Evolutionary conservation across 2,888 invertebrate genomes (phyloP), one percentile per base, ranked within the genome.

Genomic region (Sminthurinus aureus): DNA sequence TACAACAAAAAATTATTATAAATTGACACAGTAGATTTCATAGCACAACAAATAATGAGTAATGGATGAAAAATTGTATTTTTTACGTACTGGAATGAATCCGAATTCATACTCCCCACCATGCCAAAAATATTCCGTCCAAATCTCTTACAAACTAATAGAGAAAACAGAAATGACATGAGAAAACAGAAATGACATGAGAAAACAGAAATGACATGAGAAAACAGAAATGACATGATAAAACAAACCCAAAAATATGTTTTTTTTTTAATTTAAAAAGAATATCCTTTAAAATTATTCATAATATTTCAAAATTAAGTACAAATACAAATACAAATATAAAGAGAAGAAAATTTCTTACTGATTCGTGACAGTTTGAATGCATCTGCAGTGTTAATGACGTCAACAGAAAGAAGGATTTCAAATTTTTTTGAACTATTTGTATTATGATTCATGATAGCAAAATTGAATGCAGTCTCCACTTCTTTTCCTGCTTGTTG

Each of bases 361-460:
- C 97, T 96, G 87, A 97, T 92, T 89, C 96, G 93, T 71, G 96
- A 96, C 84, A 97, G 92, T 91, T 97, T 97, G 92, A 96, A 97
- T 85, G 96, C 96, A 90, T 97, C 97, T 26, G 96, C 96, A 15
- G 96, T 97, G 90, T 96, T 95, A 91, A 97, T 97, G 89, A 96
- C 95, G 90, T 97, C 96, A 74, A 96, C 96, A 89, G 94, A 96
- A 4, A 96, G 96, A 90, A 96, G 95, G 80, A 97, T 92, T 90
- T 96, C 96, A 90, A 96, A 94, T 71, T 95, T 93, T 79, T 94
- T 92, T 84, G 94, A 94, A 85, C 95, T 93, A 90, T 96, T 96
- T 90, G 96, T 94, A 90, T 96, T 96, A 90, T 96, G 96, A 89
- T 94, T 94, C 83, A 94, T 93, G 94, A 96, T 94, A 4, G 96